phyloP scores from a whole-genome alignment of 1,140 invertebrate genomes.

The Dendroctonus valens region DNA sequence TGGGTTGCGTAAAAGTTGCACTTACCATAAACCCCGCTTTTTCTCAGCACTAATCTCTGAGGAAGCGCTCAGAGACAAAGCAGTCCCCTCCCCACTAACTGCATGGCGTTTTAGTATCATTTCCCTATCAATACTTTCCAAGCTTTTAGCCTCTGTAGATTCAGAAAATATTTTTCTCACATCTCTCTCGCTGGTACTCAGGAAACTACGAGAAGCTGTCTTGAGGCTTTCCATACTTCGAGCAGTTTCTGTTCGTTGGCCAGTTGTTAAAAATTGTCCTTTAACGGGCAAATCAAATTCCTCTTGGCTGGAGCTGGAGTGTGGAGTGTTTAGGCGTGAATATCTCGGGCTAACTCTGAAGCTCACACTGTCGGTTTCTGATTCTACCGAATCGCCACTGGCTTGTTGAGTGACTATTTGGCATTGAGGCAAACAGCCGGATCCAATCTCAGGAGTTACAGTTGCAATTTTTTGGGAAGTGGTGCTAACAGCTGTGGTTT shows the following conservation, averaged over 20 bases:
- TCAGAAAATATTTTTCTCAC: slow-evolving; percentile 57
- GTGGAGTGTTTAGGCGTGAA: slow-evolving; percentile 57
- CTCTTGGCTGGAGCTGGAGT: slow-evolving; percentile 69
- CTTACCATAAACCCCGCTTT: slow-evolving; percentile 59
- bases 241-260: slow-evolving; percentile 58
- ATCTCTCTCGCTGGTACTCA: slow-evolving; percentile 64
- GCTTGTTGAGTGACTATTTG: slow-evolving; percentile 53
- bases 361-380: slow-evolving; percentile 45
- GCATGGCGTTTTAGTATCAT: slow-evolving; percentile 59
- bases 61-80: slow-evolving; percentile 47
- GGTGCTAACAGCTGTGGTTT: slow-evolving; percentile 13
- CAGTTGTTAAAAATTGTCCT: slow-evolving; percentile 60
- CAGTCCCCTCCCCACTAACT: slow-evolving; percentile 57
- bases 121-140: slow-evolving; percentile 58
- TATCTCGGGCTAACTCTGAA: slow-evolving; percentile 40
- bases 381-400: slow-evolving; percentile 51
- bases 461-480: slow-evolving; percentile 18
- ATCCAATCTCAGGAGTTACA: slow-evolving; percentile 5
- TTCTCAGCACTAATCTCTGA: slow-evolving; percentile 57
- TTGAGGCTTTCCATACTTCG: slow-evolving; percentile 69
- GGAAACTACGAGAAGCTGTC: slow-evolving; percentile 51
- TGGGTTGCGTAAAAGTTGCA: background rate
- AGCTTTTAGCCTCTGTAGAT: slow-evolving; percentile 55
- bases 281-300: slow-evolving; percentile 61
- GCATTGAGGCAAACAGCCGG: slow-evolving; percentile 43